phyloP scores from a whole-genome alignment of 2,888 invertebrate species.

The Thalpophila matura region DNA sequence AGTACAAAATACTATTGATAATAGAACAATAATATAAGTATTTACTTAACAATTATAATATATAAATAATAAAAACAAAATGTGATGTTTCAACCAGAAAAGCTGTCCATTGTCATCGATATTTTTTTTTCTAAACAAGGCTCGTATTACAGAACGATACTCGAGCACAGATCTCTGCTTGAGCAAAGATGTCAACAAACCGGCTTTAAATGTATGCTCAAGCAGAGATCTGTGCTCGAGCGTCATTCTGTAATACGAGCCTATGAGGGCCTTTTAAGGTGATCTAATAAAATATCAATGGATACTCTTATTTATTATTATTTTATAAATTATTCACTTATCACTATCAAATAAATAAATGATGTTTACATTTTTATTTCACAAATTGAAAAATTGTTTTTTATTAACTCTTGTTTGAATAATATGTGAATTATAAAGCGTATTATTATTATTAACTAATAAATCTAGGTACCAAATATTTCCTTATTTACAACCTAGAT shows the following conservation, averaged over 20 bases:
- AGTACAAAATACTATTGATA: neutral
- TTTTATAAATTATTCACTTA: slow-evolving; percentile 69
- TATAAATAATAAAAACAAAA: neutral
- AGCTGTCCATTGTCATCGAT: slow-evolving; percentile 28
- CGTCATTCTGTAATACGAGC: too few relatives aligned
- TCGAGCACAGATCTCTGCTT: too few relatives aligned
- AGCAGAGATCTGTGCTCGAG: too few relatives aligned
- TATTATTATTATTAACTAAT: slow-evolving; percentile 16
- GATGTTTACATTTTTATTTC: slow-evolving; percentile 44
- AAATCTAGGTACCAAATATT: slow-evolving; percentile 19
- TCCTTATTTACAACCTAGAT: neutral
- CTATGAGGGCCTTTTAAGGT: slow-evolving; percentile 51
- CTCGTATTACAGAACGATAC: too few relatives aligned
- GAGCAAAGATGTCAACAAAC: too few relatives aligned
- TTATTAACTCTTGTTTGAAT: slow-evolving; percentile 31
- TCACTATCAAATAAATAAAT: slow-evolving; percentile 63
- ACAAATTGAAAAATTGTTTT: slow-evolving; percentile 32
- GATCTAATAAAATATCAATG: slow-evolving; percentile 61
- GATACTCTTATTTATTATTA: slow-evolving; percentile 55
- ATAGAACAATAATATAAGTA: neutral
- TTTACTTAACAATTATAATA: neutral
- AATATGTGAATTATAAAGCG: slow-evolving; percentile 27
- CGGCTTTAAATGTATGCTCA: too few relatives aligned
- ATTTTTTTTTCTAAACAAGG: slow-evolving; percentile 35
- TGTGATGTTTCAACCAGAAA: slow-evolving; percentile 15